phyloP scores from a whole-genome alignment of 2,113 vertebrate genomes.

The Megalops atlanticus region DNA sequence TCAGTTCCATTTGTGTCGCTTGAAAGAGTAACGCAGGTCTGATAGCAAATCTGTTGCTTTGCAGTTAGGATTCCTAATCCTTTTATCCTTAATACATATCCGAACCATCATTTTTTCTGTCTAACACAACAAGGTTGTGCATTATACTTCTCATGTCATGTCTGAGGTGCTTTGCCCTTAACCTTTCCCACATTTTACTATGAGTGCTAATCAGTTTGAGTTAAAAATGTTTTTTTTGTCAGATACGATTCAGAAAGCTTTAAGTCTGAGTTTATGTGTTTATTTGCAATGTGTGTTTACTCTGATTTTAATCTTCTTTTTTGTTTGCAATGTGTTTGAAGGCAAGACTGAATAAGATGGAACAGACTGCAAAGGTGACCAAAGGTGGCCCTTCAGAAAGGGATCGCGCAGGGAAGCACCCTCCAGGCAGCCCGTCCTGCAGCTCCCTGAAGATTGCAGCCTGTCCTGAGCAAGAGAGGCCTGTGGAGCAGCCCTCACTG shows the following conservation, averaged over 20 bases:
- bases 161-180: neutral
- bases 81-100: too few species aligned
- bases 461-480: neutral
- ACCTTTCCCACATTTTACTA: too few species aligned
- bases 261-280: neutral
- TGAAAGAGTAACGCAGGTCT: neutral
- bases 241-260: neutral
- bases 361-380: neutral
- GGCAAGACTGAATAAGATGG: neutral
- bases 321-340: neutral
- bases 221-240: too few species aligned
- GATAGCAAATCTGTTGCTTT: neutral
- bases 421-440: neutral
- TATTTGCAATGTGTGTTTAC: neutral
- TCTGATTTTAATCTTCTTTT: neutral
- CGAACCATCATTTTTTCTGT: too few species aligned
- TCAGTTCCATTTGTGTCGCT: neutral
- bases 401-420: neutral
- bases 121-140: too few species aligned
- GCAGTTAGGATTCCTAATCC: neutral
- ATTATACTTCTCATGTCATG: neutral
- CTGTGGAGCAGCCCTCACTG: slow-evolving; percentile 26
- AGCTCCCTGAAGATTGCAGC: too few species aligned
- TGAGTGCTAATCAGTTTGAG: too few species aligned
- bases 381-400: neutral